Conservation (phyloP, 2,888 invertebrate species). For the Microctonus hyperodae region DNA sequence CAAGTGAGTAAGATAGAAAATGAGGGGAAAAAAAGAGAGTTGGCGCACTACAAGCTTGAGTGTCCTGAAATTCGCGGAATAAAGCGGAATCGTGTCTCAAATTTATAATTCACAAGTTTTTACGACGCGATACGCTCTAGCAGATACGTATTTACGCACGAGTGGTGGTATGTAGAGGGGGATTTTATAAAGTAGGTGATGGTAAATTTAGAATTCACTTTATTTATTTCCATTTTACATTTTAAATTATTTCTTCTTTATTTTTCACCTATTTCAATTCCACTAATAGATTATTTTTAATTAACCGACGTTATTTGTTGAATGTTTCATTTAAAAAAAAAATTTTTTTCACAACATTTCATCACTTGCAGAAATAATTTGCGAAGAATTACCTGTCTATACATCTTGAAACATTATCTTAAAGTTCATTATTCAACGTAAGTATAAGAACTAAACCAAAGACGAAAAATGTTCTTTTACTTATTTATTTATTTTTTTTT, state of each 20-base stretch:
- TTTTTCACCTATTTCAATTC: background rate
- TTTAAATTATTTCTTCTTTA: background rate
- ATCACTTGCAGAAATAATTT: background rate
- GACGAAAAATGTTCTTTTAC: background rate
- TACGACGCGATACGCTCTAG: conserved; percentile 14
- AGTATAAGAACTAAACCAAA: conserved; percentile 16
- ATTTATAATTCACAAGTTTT: conserved; percentile 28
- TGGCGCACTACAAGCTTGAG: conserved; percentile 7
- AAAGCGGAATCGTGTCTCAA: conserved; percentile 28
- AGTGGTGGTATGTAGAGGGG: background rate
- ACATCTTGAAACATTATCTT: conserved; percentile 7
- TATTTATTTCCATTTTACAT: background rate
- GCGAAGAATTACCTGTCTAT: conserved; percentile 14
- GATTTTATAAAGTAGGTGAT: conserved; percentile 4
- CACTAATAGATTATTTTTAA: background rate
- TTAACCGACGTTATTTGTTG: background rate
- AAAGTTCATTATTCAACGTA: conserved; percentile 14
- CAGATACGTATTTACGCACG: background rate
- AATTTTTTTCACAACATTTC: background rate
- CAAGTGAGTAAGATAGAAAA: background rate
- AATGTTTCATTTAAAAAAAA: too few species aligned
- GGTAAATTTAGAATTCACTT: background rate
- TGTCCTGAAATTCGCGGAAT: conserved; percentile 33
- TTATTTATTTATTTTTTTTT: conserved; percentile 1
- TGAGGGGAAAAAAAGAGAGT: background rate